Base-by-base conservation (phyloP, 1,140 invertebrate species). In the Saccostrea cuccullata region DNA sequence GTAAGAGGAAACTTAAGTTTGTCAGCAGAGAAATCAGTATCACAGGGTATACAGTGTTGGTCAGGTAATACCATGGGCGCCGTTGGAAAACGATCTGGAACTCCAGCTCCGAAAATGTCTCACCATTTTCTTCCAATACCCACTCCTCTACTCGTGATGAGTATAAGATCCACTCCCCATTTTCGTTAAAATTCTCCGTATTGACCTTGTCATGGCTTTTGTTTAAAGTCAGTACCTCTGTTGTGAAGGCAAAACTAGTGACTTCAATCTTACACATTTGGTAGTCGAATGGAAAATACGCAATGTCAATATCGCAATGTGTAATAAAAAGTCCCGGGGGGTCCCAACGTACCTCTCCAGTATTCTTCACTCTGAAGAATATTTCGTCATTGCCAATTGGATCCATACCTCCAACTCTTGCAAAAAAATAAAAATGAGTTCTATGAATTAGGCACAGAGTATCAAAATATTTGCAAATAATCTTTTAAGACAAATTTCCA, bases 221-320 rank as follows among this genome's bases (percentile, higher is more conserved):
- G 5, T 47, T 47, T 11, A 91, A 20, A 6, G 64, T 55, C 8
- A 91, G 23, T 64, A 89, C 89, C 1, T 84, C 58, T n/a, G 64
- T 55, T 0, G 55, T 73, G 94, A 99, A 99, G 0, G 98, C 98
- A 98, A 98, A 99, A 0, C 98, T 98, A 2, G 98, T 98, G 92
- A 99, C 98, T 95, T 98, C 98, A 97, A 99, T 98, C 95, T 97
- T 97, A 95, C 98, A 99, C 55, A 97, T 98, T 94, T 99, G 98
- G 95, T 98, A 85, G 95, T 99, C 98, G 93, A 99, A 99, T 0
- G 98, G 91, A 56, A 87, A 92, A 58, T 86, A 90, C 1, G 88
- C 88, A 40, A 99, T 98, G 93, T 99, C 98, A 86, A 91, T 82
- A 73, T 84, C 55, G 77, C 98, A 99, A 9, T 98, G 98, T 0